Evolutionary conservation across 2,113 vertebrate genomes (phyloP), one percentile per base, ranked within the genome.

Genomic region (Electrona antarctica): DNA sequence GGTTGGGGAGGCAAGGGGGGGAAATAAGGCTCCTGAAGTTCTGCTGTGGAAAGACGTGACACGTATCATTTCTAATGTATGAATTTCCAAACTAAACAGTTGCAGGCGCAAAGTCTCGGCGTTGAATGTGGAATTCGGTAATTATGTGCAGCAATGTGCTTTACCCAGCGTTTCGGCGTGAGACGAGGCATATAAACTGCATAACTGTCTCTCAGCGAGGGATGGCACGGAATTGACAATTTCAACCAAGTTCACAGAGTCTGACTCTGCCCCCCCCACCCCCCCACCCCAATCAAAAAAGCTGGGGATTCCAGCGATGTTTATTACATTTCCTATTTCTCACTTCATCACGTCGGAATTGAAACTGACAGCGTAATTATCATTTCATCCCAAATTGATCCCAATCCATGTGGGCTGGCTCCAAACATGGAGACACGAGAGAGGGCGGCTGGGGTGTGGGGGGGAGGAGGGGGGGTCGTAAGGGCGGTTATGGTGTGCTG

Each of bases 291-390:
- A 88, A 87, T 88, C 86, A 88, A 86, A 88, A 86, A 90, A 88
- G 80, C 77, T 82, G 54, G 68, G 76, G 85, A 87, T 91, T 88
- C 85, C 82, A 87, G 85, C 88, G 83, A 87, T 90, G 90, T 90
- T 91, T 92, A 87, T 90, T 88, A 83, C 81, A 89, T 91, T 92
- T 91, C 81, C 88, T 88, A 86, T 93, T 92, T 92, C 90, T 92
- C 88, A 89, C 90, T 90, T 92, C 90, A 89, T 91, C 87, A 87
- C 83, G 58, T 77, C 63, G 59, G 77, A 85, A 93, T 93, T 92
- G 90, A 91, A 92, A 92, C 82, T 92, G 93, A 94, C 93, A 93
- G 91, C 76, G 82, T 92, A 91, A 93, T 93, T 94, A 92, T 92
- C 90, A 90, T 93, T 93, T 94, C 91, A 93, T 90, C 88, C 91